Evolutionary conservation across 2,888 invertebrate species (phyloP), one percentile per base, ranked within the genome.

Genomic region (Xanthia icteritia): DNA sequence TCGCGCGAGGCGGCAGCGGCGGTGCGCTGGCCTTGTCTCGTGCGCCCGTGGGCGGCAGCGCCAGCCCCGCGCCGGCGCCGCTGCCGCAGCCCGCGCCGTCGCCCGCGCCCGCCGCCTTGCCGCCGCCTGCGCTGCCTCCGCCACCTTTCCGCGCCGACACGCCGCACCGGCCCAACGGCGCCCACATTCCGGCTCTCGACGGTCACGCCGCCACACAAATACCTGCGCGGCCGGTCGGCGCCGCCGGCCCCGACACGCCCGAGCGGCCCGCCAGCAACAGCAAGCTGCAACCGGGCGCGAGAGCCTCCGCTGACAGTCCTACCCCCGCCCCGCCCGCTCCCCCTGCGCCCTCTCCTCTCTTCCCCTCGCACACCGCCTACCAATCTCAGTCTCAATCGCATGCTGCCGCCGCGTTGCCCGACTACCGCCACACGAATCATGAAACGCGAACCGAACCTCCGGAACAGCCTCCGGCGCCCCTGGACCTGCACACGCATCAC

Each of bases 101-200:
- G 90, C 97, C 98, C 89, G 98, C 98, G 91, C 97, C 98, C 89
- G 97, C 98, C 90, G 97, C 97, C 87, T 96, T 97, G 89, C 97
- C 97, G 83, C 97, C 97, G 89, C 97, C 97, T 89, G 97, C 97
- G 86, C 96, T 97, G 86, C 97, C 97, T 85, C 97, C 97, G 89
- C 97, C 97, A 89, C 97, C 97, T 87, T 97, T 97, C 94, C 97
- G 97, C 93, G 95, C 95, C 88, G 96, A 96, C 90, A 94, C 95
- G 27, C 95, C 95, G 60, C 95, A 95, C 86, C 92, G 95, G 48
- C 90, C 94, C 81, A 95, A 92, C 89, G 93, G 94, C 83, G 96
- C 96, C 27, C 95, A 96, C 92, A 96, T 96, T 86, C 95, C 96
- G 67, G 91, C 96, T n/a, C 91, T 94, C 89, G 95, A 96, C 77